These are phyloP conservation scores for Pseudococcus viburni DNA, from an alignment of 2,888 invertebrate species.

Conservation along the genomic window DNA sequence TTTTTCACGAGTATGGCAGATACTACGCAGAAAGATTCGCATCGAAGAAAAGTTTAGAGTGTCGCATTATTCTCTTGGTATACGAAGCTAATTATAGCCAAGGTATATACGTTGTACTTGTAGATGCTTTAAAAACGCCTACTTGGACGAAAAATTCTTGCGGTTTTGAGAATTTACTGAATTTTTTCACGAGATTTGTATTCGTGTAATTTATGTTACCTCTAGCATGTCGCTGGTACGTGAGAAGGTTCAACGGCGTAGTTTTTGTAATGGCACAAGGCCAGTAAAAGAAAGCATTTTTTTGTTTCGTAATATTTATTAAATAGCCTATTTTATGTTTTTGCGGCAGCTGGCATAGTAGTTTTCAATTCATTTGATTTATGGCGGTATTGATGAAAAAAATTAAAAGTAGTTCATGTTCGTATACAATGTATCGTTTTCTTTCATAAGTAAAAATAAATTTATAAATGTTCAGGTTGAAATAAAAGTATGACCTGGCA, in stretches of 20 bases:
- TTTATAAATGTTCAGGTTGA: too few species aligned
- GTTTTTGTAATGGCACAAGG: slow-evolving; percentile 2
- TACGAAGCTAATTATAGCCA: neutral
- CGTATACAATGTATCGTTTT: too few species aligned
- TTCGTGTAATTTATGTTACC: neutral
- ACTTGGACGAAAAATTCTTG: slow-evolving; percentile 2
- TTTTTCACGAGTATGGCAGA: neutral
- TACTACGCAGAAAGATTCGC: neutral
- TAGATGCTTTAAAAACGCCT: neutral
- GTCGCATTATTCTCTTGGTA: neutral
- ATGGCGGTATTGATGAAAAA: too few species aligned
- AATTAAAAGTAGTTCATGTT: too few species aligned
- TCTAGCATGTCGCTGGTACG: neutral
- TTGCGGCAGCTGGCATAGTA: too few species aligned
- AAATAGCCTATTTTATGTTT: too few species aligned
- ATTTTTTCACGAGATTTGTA: neutral
- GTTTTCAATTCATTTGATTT: too few species aligned
- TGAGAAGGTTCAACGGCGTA: slow-evolving; percentile 37
- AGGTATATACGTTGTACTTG: neutral
- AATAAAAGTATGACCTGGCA: too few species aligned
- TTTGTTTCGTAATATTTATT: neutral
- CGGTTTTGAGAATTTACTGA: neutral
- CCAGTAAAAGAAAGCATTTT: neutral
- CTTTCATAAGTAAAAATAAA: too few species aligned
- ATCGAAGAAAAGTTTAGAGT: neutral